phyloP scores from a whole-genome alignment of 2,113 vertebrate genomes.

The Bos indicus region DNA sequence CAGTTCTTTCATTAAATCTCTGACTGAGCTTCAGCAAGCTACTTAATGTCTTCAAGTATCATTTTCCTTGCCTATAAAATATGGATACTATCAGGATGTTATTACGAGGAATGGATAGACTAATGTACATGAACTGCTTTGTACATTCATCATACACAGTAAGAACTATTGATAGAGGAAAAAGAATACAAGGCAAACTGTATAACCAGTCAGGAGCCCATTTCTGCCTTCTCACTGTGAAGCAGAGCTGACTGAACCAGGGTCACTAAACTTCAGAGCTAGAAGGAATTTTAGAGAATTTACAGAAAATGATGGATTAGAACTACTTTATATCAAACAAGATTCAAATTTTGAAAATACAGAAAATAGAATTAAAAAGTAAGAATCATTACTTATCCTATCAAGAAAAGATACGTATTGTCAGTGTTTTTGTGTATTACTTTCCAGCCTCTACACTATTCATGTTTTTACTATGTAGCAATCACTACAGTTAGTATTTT shows the following conservation, averaged over 20 bases:
- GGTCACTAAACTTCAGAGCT: neutral
- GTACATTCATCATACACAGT: neutral
- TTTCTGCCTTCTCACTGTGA: neutral
- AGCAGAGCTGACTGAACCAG: neutral
- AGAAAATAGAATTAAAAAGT: neutral
- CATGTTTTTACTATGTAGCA: neutral
- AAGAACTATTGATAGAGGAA: neutral
- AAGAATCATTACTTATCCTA: neutral
- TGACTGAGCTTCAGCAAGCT: neutral
- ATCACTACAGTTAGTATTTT: neutral
- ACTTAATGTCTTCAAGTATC: neutral
- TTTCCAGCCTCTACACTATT: neutral
- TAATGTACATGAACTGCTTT: neutral
- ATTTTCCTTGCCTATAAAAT: neutral
- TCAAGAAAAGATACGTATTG: neutral
- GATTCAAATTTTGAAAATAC: neutral
- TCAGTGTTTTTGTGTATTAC: neutral
- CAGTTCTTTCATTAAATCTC: neutral
- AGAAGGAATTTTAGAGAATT: neutral
- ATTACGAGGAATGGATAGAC: neutral
- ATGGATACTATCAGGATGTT: neutral
- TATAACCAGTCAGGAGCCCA: neutral
- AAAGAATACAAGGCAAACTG: neutral
- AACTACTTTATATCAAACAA: neutral
- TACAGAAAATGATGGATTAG: neutral